phyloP scores from a whole-genome alignment of 2,888 invertebrate genomes.

The Magallana nippona region DNA sequence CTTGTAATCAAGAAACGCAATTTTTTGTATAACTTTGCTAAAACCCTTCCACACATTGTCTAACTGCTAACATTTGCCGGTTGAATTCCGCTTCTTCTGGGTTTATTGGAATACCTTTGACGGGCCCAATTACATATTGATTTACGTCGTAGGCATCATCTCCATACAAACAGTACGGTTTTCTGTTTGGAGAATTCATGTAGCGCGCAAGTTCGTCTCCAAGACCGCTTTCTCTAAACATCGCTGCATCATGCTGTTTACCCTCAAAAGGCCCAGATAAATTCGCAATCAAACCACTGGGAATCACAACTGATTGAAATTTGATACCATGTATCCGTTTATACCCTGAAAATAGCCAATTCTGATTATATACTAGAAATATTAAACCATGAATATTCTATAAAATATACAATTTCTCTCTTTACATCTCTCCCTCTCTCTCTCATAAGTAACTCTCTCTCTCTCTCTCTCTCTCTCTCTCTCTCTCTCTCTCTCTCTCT shows the following conservation, averaged over 20 bases:
- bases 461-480: no score
- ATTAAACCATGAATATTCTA: background rate
- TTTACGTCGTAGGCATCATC: conserved; percentile 47
- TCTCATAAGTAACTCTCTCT: no score
- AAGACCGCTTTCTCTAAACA: no score
- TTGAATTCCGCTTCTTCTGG: conserved; percentile 42
- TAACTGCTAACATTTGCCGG: conserved; percentile 46
- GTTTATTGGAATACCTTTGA: conserved; percentile 39
- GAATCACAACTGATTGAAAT: conserved; percentile 3
- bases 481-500: no score
- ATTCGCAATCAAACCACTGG: conserved; percentile 33
- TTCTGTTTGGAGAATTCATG: no score
- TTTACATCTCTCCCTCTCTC: no score
- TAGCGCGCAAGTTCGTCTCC: no score
- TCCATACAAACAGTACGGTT: no score
- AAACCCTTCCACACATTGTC: conserved; percentile 49
- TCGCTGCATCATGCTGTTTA: conserved; percentile 41
- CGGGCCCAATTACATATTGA: conserved; percentile 38
- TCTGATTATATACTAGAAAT: background rate
- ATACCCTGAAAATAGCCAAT: conserved; percentile 44
- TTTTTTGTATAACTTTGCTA: no score
- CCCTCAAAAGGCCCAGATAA: conserved; percentile 14
- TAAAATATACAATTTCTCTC: background rate
- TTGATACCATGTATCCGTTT: conserved; percentile 49
- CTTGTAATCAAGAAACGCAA: no score